Evolutionary conservation across 1,140 invertebrate genomes (phyloP), one percentile per base, ranked within the genome.

Genomic region (Pectinophora gossypiella): DNA sequence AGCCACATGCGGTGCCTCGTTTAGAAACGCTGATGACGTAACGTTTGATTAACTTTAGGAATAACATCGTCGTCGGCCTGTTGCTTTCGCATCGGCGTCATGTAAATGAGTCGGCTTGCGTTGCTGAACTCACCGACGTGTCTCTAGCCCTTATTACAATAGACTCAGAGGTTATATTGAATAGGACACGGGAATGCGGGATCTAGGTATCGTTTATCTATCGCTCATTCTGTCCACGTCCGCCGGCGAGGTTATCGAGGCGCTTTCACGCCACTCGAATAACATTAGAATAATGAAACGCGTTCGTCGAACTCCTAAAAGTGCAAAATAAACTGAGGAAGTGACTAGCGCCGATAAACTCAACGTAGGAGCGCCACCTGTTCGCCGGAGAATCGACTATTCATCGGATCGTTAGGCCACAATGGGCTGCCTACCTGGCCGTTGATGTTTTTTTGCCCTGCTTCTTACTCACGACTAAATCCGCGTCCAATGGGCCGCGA

Each of bases 231-330:
- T 36, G 65, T 64, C 43, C 79, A 82, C 77, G 82, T 81, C 63
- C 62, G 62, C 62, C 53, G 69, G 59, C 61, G 69, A 72, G 69
- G 79, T 81, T 80, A 85, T 80, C 69, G 71, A 74, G 61, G 53
- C 65, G 81, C 81, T 87, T 85, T 87, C 81, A 84, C 78, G 77
- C 70, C 77, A 68, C 61, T 67, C 65, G 81, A 87, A 82, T 80
- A 80, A 73, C 72, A 87, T 87, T 85, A 76, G 78, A 82, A 82
- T 84, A 85, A 76, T 76, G 61, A 75, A 61, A 68, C 54, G 64
- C 75, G 81, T 82, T 75, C 79, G 67, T 68, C 76, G 79, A 87
- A 84, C 78, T 81, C 59, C 71, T 71, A 76, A 77, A 82, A 76
- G 63, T 71, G 76, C 79, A 72, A 76, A 75, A 62, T 56, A 40